phyloP scores from a whole-genome alignment of 2,888 invertebrate genomes.

The Meta bourneti region DNA sequence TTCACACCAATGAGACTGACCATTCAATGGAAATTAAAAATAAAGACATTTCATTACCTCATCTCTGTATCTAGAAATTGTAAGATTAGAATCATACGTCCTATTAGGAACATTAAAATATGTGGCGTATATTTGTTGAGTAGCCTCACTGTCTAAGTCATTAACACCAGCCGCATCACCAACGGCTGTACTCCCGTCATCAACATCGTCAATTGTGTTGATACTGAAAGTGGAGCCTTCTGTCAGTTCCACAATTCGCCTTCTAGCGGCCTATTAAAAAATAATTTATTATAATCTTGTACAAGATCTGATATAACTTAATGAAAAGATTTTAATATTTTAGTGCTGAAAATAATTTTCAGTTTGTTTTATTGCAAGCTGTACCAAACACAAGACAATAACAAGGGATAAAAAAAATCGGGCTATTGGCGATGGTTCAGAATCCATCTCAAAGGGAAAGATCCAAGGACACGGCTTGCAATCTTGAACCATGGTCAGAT shows the following conservation, averaged over 20 bases:
- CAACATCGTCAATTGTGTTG: slow-evolving; percentile 62
- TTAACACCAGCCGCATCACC: not conserved
- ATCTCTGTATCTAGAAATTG: slow-evolving; percentile 60
- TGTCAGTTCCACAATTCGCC: not conserved
- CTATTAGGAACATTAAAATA: slow-evolving; percentile 22
- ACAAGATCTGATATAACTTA: not conserved
- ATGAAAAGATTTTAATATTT: not conserved
- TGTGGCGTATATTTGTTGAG: slow-evolving; percentile 43
- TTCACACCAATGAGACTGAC: too few relatives aligned
- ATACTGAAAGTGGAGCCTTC: slow-evolving; percentile 21
- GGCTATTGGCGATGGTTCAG: too few relatives aligned
- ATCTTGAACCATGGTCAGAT: too few relatives aligned
- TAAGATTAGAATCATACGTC: slow-evolving; percentile 52
- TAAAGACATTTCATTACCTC: slow-evolving; percentile 34
- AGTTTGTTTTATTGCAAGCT: not conserved
- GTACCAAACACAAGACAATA: not conserved
- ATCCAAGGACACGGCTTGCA: too few relatives aligned
- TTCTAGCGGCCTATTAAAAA: slow-evolving; percentile 7
- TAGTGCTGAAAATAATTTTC: not conserved
- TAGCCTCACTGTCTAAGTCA: slow-evolving; percentile 49
- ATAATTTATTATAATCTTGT: not conserved
- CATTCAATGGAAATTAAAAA: not conserved
- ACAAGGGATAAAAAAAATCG: too few relatives aligned
- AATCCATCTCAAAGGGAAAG: too few relatives aligned
- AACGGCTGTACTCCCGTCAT: slow-evolving; percentile 33